phyloP scores from a whole-genome alignment of 2,113 vertebrate genomes.

The Elgaria multicarinata region DNA sequence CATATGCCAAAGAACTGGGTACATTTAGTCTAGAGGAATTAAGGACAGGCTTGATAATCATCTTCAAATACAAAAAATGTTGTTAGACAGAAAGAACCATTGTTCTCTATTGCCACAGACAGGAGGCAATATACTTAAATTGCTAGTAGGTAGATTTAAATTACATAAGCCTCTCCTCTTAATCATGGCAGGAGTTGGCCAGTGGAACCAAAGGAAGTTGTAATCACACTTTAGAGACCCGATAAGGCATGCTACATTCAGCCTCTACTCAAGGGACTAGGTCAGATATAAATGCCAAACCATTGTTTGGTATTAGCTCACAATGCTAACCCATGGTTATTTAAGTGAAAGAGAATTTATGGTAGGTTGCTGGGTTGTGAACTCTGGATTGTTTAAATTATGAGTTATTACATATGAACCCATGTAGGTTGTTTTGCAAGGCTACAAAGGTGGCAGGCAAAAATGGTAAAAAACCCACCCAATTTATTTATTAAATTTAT shows the following conservation, averaged over 20 bases:
- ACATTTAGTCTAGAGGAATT: neutral
- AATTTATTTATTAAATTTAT: too few relatives aligned
- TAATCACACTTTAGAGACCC: neutral
- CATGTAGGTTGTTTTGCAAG: too few relatives aligned
- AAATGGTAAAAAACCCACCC: too few relatives aligned
- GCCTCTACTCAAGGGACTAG: neutral
- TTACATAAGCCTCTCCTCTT: neutral
- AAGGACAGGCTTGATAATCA: neutral
- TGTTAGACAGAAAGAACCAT: neutral
- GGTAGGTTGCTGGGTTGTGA: too few relatives aligned
- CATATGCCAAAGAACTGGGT: neutral
- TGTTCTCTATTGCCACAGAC: neutral
- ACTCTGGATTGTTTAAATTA: too few relatives aligned
- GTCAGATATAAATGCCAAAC: neutral
- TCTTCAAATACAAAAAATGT: neutral
- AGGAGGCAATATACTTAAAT: neutral
- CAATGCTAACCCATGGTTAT: too few relatives aligned
- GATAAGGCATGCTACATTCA: neutral
- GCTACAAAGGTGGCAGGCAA: too few relatives aligned
- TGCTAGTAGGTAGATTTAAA: neutral
- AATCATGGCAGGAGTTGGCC: neutral
- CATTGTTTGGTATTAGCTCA: neutral
- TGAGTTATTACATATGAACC: too few relatives aligned
- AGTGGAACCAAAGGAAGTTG: neutral
- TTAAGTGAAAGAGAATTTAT: too few relatives aligned